phyloP scores from a whole-genome alignment of 2,113 vertebrate genomes.

The Oncorhynchus gorbuscha region DNA sequence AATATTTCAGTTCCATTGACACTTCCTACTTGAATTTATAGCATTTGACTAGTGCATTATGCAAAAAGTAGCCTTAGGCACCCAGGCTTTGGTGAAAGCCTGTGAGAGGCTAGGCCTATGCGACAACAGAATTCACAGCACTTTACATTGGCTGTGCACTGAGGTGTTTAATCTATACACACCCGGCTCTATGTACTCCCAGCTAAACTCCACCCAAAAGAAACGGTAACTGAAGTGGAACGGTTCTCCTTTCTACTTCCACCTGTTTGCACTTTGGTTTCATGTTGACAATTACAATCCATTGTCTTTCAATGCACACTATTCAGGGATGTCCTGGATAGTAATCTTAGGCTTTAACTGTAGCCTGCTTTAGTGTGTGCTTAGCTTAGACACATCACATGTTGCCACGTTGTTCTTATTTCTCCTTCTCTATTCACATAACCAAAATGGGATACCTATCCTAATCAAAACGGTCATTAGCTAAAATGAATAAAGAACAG shows the following conservation, averaged over 20 bases:
- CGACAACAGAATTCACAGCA: not conserved
- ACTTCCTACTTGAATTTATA: not conserved
- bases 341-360: not conserved
- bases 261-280: not conserved
- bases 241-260: not conserved
- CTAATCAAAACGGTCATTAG: no score
- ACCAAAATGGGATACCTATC: no score
- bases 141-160: not conserved
- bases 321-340: not conserved
- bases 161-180: not conserved
- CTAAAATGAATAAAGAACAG: no score
- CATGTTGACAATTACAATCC: constrained; percentile 18
- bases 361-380: not conserved
- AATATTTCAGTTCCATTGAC: constrained; percentile 1
- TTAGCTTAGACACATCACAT: not conserved
- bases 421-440: not conserved
- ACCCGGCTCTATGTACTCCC: not conserved
- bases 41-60: not conserved
- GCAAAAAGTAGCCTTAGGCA: not conserved
- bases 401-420: not conserved
- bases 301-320: constrained; percentile 9
- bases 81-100: no score
- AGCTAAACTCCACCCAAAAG: not conserved
- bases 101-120: no score
- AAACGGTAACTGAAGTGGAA: not conserved